Evolutionary conservation across 1,140 invertebrate species (phyloP).

Genomic region (Neodiprion lecontei): DNA sequence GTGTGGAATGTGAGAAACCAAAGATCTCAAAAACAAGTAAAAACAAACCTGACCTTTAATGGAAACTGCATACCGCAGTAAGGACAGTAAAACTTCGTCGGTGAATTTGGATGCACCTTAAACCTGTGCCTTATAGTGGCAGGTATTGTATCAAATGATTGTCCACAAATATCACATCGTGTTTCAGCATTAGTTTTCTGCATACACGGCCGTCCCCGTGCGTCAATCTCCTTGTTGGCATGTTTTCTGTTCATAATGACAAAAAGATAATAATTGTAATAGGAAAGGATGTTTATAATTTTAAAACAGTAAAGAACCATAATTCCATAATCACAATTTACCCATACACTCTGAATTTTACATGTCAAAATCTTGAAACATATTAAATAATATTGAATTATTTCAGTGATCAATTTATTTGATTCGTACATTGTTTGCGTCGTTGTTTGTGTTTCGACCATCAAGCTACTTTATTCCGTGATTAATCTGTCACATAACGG

Average conservation of each 20-base stretch:
- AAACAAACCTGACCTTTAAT: conserved; percentile 63
- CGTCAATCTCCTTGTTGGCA: conserved; percentile 63
- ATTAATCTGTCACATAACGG: too few relatives aligned
- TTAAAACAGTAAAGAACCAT: too few relatives aligned
- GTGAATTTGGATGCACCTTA: conserved; percentile 69
- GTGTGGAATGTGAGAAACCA: conserved; percentile 1
- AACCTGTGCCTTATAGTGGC: conserved; percentile 74
- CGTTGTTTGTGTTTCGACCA: too few relatives aligned
- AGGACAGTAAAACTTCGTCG: conserved; percentile 70
- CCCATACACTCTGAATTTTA: too few relatives aligned
- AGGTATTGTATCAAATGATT: conserved; percentile 67
- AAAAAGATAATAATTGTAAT: not conserved
- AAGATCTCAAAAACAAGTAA: not conserved
- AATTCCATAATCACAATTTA: too few relatives aligned
- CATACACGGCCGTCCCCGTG: conserved; percentile 46
- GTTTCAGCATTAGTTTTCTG: conserved; percentile 36
- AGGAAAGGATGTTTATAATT: too few relatives aligned
- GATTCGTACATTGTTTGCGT: too few relatives aligned
- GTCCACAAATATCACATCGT: conserved; percentile 67
- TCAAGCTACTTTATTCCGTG: too few relatives aligned
- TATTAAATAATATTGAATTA: too few relatives aligned
- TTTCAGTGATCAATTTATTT: too few relatives aligned
- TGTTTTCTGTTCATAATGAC: conserved; percentile 52
- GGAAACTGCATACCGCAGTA: conserved; percentile 76
- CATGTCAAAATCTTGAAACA: too few relatives aligned